Base-by-base conservation (phyloP, 2,113 vertebrate species). In the Corythaeola cristata region DNA sequence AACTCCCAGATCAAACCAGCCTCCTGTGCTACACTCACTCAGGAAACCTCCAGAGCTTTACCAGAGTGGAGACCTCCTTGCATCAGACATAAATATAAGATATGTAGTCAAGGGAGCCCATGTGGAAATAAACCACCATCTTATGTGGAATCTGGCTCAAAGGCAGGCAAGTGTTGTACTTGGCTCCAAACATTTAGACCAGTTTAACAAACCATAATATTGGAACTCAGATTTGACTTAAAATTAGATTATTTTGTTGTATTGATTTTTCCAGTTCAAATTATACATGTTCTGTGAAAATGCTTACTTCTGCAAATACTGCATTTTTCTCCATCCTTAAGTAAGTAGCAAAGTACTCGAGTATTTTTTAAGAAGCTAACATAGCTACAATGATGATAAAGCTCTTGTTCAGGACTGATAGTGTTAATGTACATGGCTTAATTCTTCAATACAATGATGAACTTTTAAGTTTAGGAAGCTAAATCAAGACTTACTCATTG, bases 31-130 rank as follows among this genome's bases (percentile, higher is more conserved):
- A 8, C 35, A 3, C 17, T 74, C 32, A 10, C 11, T 47, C 47
- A 15, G 56, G 80, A 62, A 62, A 45, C 8, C 41, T 63, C 20
- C 41, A 30, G 21, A 52, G 49, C 5, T 0, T 44, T 39, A 13
- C 33, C 41, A 49, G 41, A 66, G n/a, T 6, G 18, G n/a, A 37
- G 24, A 50, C 1, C 17, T 67, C 22, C 15, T 64, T 56, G 28
- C 27, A 19, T 33, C 47, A 5, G 3, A 11, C 0, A 0, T 15
- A 35, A 72, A 56, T 44, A 8, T 1, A 47, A 32, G 30, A n/a
- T 32, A 30, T 32, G 35, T 55, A 50, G 63, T 8, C 27, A 44
- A 45, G 49, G 35, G 20, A 79, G 12, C 27, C 44, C 5, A 3
- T 7, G 6, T 26, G 50, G 49, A 59, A 85, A 49, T 35, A 64